Evolutionary conservation across 2,888 invertebrate genomes (phyloP).

Genomic region (Scaeva pyrastri): DNA sequence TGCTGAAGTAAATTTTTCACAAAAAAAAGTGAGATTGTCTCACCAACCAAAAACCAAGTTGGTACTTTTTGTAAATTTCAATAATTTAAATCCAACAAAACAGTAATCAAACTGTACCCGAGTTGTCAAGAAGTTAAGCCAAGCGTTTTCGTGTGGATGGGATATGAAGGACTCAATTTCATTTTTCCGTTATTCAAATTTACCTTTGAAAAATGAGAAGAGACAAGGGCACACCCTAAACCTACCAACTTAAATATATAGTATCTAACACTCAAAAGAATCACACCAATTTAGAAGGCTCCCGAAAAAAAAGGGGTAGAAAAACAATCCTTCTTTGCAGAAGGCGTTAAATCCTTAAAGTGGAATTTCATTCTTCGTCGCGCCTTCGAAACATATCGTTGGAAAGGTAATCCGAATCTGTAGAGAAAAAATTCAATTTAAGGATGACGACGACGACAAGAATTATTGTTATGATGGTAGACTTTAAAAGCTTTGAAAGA

Average conservation of each 20-base stretch:
- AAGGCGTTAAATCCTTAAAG: not conserved
- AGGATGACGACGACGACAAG: not conserved
- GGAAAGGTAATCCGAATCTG: not conserved
- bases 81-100: conserved; percentile 2
- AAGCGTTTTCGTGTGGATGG: not conserved
- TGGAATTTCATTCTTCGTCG: not conserved
- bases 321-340: not conserved
- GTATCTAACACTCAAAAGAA: not conserved
- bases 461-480: not conserved
- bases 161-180: not conserved
- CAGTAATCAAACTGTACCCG: conserved; percentile 12
- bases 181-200: not conserved
- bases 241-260: not conserved
- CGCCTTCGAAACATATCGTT: not conserved
- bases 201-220: not conserved
- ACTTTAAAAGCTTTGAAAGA: not conserved
- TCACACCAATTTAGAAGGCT: not conserved
- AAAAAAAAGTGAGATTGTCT: not conserved
- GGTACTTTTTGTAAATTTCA: not conserved
- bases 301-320: not conserved
- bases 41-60: not conserved
- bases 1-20: not conserved
- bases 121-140: not conserved
- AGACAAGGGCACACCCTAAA: not conserved
- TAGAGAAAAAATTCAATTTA: conserved; percentile 11